These are phyloP conservation scores for Sipha maydis DNA, from an alignment of 2,888 invertebrate species.

Conservation along the genomic window DNA sequence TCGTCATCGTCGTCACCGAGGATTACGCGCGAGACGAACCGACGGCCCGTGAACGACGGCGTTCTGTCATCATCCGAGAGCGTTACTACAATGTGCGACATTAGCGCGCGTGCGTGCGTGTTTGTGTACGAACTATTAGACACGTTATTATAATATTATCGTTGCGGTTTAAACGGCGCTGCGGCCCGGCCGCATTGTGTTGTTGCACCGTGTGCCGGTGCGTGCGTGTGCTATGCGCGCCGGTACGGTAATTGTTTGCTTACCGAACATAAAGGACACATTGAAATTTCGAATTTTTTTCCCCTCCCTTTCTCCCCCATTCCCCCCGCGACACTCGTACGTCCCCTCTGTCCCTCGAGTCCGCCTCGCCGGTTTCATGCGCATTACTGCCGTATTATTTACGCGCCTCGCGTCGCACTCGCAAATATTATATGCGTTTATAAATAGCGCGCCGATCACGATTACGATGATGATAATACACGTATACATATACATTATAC, in stretches of 20 bases:
- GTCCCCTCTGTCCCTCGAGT: background rate
- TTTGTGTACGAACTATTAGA: background rate
- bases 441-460: no score
- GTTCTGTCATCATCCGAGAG: constrained; percentile 49
- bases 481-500: no score
- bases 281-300: constrained; percentile 37
- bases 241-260: constrained; percentile 32
- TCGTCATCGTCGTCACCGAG: constrained; percentile 32
- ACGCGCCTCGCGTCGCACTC: background rate
- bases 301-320: background rate
- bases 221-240: background rate
- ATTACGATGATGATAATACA: background rate
- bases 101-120: background rate
- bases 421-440: no score
- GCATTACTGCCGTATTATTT: background rate
- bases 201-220: background rate
- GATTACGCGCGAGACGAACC: constrained; percentile 56
- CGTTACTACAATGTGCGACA: constrained; percentile 26
- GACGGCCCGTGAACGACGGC: constrained; percentile 57
- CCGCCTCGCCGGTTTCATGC: background rate
- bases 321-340: background rate
- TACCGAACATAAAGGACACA: constrained; percentile 49
- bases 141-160: constrained; percentile 17
- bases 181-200: constrained; percentile 18
- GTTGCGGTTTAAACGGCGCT: constrained; percentile 58